Evolutionary conservation across 1,140 invertebrate genomes (phyloP), one percentile per base, ranked within the genome.

Genomic region (Rhagoletis pomonella): DNA sequence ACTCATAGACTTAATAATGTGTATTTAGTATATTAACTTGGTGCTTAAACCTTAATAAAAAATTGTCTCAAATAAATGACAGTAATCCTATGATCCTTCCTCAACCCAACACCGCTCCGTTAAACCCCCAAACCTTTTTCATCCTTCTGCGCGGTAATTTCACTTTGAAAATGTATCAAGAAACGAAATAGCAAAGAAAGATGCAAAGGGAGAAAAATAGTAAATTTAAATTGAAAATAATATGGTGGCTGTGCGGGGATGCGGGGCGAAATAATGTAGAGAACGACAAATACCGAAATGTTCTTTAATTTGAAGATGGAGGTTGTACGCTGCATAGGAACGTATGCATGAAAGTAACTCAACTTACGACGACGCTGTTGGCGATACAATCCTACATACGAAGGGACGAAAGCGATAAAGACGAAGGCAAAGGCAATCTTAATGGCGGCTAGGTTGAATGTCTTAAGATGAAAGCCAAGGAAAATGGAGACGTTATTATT

Each of bases 211-310:
- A 73, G 17, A 47, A 44, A 73, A n/a, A 73, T 47, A 44, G 0
- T 73, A 73, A 73, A 73, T 73, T 73, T 19, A 47, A 73, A 73
- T 73, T 73, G 69, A 73, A 73, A 50, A 73, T 73, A 73, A 73
- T 73, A 73, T 73, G 69, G n/a, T 47, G 69, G 69, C 67, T 47
- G n/a, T 42, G 69, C 69, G 17, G 47, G 47, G 19, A 29, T 7
- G 29, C 44, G 29, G 6, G 42, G 44, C 4, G 3, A 47, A 73
- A 42, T 17, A 73, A 73, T 12, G 42, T 12, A 73, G 47, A 42
- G 47, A 73, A 47, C 44, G 44, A 73, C 12, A 73, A 73, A 73
- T 73, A 50, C 44, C 69, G 69, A 73, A 73, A 73, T 7, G 69
- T 7, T 4, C 4, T 73, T n/a, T 17, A 10, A 29, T 29, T 29